Evolutionary conservation across 2,113 vertebrate species (phyloP).

Genomic region (Pomatorhinus ruficollis): DNA sequence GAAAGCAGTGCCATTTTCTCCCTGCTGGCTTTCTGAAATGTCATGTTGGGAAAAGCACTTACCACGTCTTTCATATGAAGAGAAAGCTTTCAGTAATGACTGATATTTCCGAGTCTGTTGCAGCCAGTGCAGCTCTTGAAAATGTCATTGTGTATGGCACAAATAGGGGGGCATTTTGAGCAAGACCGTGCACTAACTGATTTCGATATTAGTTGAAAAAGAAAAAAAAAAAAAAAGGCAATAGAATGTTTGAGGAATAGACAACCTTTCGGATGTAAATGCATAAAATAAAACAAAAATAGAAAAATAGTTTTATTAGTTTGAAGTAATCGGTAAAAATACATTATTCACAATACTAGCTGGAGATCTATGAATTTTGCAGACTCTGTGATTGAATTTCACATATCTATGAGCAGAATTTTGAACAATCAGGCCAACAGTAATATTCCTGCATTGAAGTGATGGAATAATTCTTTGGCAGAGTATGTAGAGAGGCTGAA

Average conservation of each 20-base stretch:
- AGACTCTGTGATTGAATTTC: background rate
- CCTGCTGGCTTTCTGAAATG: background rate
- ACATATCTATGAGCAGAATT: background rate
- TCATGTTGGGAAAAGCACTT: conserved; percentile 15
- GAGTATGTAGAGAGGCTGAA: background rate
- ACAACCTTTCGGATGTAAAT: background rate
- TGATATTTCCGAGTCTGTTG: background rate
- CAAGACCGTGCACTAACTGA: background rate
- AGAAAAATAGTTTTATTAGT: background rate
- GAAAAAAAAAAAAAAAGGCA: background rate
- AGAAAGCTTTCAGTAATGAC: background rate
- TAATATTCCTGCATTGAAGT: background rate
- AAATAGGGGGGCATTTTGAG: background rate
- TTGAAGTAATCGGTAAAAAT: background rate
- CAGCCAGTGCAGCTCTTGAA: background rate
- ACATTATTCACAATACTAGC: background rate
- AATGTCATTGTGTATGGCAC: background rate
- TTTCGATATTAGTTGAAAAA: background rate
- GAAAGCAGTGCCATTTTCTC: background rate
- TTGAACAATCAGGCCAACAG: background rate
- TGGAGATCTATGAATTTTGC: background rate
- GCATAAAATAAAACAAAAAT: background rate
- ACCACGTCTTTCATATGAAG: background rate
- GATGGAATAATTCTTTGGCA: background rate
- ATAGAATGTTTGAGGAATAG: background rate